phyloP scores from a whole-genome alignment of 2,888 invertebrate species.

The Silvanus unidentatus region DNA sequence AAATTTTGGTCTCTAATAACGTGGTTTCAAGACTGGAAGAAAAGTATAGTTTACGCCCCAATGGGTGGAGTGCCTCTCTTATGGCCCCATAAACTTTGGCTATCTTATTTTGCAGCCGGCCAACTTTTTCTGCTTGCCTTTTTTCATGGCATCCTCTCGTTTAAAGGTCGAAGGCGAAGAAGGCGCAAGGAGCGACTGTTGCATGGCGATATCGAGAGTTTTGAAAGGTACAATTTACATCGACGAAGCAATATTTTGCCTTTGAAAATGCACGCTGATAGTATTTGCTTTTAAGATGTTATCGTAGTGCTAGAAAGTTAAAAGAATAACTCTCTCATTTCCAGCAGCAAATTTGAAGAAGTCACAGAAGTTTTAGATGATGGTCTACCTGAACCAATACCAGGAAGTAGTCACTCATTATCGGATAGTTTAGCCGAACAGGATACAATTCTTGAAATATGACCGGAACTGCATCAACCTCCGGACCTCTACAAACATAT shows the following conservation, averaged over 20 bases:
- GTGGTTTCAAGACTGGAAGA: conserved; percentile 43
- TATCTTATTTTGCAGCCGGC: conserved; percentile 49
- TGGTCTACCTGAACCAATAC: conserved; percentile 41
- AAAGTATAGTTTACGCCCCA: conserved; percentile 39
- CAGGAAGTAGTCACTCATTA: conserved; percentile 43
- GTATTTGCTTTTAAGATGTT: no score
- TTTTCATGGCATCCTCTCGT: conserved; percentile 42
- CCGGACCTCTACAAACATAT: conserved; percentile 37
- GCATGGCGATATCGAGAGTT: conserved; percentile 42
- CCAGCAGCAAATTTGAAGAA: conserved; percentile 43
- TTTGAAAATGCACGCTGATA: no score
- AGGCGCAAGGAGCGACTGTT: conserved; percentile 37
- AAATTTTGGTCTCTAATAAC: conserved; percentile 38
- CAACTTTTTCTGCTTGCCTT: conserved; percentile 46
- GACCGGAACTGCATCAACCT: conserved; percentile 39
- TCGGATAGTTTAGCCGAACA: conserved; percentile 40
- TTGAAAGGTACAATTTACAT: conserved; percentile 41
- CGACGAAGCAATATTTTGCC: no score
- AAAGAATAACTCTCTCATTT: no score
- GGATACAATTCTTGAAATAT: conserved; percentile 43
- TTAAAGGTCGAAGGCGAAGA: conserved; percentile 33
- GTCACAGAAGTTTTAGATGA: conserved; percentile 43
- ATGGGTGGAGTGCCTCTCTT: conserved; percentile 39
- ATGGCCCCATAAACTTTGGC: conserved; percentile 48
- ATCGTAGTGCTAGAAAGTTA: no score